Base-by-base conservation (phyloP, 2,888 invertebrate species). In the Mechanitis mazaeus region DNA sequence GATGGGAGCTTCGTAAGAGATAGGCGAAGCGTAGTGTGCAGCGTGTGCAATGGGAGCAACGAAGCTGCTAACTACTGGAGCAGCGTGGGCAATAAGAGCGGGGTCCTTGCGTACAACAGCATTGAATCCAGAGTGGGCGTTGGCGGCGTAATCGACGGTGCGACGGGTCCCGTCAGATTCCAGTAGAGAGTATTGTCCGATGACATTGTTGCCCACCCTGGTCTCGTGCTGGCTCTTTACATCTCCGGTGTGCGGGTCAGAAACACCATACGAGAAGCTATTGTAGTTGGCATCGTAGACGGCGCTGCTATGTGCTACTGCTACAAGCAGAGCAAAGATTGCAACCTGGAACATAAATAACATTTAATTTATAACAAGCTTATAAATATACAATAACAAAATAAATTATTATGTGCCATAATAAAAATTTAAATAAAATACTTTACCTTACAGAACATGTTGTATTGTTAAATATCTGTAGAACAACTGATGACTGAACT, bases 91-190 rank as follows among this genome's bases (percentile, higher is more conserved):
- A 62, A 80, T 70, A 56, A 81, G 63, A 0, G 77, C 81, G 12
- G 82, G 80, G 76, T 88, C 90, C 69, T 85, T 89, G 76, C 85
- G 87, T 0, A 91, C 91, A 54, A 91, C 83, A 55, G 91, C 91
- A 80, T 91, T 91, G 83, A 91, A 91, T 11, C 91, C 91, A 64
- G 76, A 80, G 64, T 84, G 75, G 3, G 85, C 83, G 57, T 90
- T 91, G 28, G 91, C 89, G 31, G 87, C 87, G 78, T 91, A 91
- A 78, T 91, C 91, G 2, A 91, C 91, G 38, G 84, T 88, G 66
- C 91, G 85, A 65, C 84, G 82, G 57, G 86, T 87, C 70, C 91
- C 91, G 70, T 91, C 91, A 55, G 91, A 76, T 59, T 91, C 91
- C 63, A 83, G 73, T 57, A 91, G 80, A 55, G 91, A 90, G 77